Evolutionary conservation across 2,888 invertebrate species (phyloP), one percentile per base, ranked within the genome.

Genomic region (Alitta virens): DNA sequence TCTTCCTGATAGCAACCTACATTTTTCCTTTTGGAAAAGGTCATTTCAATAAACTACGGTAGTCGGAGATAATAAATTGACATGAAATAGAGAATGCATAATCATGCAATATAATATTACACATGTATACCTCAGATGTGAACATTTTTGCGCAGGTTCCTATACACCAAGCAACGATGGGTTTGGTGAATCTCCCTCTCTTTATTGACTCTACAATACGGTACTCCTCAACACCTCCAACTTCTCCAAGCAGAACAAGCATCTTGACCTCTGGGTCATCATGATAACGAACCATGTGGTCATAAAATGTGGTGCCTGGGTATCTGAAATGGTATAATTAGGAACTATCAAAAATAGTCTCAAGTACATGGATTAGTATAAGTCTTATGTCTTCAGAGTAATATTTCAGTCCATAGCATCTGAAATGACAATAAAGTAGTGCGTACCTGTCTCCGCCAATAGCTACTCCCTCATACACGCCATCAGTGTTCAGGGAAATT

Each of bases 211-310:
- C 85, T 72, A 94, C 94, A 1, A 99, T 94, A 80, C 94, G 92
- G 83, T 99, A 99, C 79, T 99, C 99, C 82, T 99, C 98, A 0
- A 90, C 88, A 0, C 99, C 99, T 2, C 99, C 99, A n/a, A 99
- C 97, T 78, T 91, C 99, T 0, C 99, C 99, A 42, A 99, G 85
- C 0, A 99, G 85, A 0, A 99, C 92, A 71, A 99, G 89, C 88
- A 99, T 90, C 81, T 98, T 98, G 1, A 94, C 85, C 62, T 85
- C 83, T 21, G 86, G 85, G 69, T 88, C 87, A 64, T 82, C 83
- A 73, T 88, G 85, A 74, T 86, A 91, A 80, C 98, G 89, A 79
- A 94, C 83, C 66, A 99, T 88, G 78, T 99, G 98, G 83, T 99
- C 97, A 86, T 97, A 92, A 84, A 98, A 99, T 0, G 94, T 96